Evolutionary conservation across 2,888 invertebrate species (phyloP).

Genomic region (Oscheius sp.): DNA sequence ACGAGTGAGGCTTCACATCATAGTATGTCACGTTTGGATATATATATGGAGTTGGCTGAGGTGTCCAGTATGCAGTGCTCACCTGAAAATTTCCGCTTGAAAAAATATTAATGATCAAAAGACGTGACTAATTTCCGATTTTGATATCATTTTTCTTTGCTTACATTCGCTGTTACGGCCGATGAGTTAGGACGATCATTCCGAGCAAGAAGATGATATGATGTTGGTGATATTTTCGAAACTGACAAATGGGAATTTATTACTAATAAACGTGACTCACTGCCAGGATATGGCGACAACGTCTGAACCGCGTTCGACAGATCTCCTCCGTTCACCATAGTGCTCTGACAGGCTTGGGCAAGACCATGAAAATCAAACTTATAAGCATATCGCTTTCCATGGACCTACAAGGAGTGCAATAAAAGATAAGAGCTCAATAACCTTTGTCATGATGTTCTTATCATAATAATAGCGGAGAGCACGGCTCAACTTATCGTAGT

Average conservation of each 20-base stretch:
- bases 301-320: constrained; percentile 39
- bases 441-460: constrained; percentile 95
- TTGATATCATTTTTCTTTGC: background rate
- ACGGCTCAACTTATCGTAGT: constrained; percentile 92
- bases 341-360: constrained; percentile 62
- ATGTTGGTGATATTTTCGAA: constrained; percentile 19
- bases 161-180: constrained; percentile 22
- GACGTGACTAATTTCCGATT: background rate
- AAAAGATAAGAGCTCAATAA: constrained; percentile 5
- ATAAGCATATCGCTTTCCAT: constrained; percentile 93
- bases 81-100: constrained; percentile 5
- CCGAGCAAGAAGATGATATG: constrained; percentile 21
- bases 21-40: constrained; percentile 32
- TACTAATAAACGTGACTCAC: background rate
- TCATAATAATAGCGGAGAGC: constrained; percentile 94
- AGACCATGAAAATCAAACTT: constrained; percentile 84
- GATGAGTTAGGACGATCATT: constrained; percentile 16
- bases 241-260: background rate
- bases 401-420: constrained; percentile 75
- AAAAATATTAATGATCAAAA: background rate
- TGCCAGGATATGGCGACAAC: constrained; percentile 31
- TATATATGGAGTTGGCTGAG: constrained; percentile 26
- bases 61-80: constrained; percentile 27
- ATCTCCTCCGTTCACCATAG: constrained; percentile 42
- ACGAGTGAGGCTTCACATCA: constrained; percentile 26